A percentile compares a stretch with the other conserved stretches of the same genome.
phyloP scores from a whole-genome alignment of 1,140 invertebrate genomes.

The Drosophila lacertosa region DNA sequence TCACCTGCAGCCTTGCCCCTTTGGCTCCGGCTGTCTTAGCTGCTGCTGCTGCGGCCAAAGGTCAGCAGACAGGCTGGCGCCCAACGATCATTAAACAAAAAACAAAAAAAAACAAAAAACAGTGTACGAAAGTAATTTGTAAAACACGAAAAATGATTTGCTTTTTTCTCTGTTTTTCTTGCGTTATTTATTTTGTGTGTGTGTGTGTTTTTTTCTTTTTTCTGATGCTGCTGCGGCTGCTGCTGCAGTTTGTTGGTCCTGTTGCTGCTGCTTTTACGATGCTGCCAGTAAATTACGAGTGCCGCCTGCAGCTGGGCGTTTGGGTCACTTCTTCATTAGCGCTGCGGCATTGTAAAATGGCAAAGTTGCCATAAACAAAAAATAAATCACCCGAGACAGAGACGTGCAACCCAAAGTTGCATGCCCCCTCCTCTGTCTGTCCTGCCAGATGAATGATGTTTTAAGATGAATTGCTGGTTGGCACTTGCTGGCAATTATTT shows the following conservation, averaged over 20 bases:
- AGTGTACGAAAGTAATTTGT: conserved; percentile 74
- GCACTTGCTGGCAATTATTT: conserved; percentile 60
- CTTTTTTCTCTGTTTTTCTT: conserved; percentile 32
- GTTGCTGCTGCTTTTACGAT: conserved; percentile 70
- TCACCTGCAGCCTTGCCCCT: conserved; percentile 39
- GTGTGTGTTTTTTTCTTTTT: neutral
- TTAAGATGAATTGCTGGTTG: conserved; percentile 51
- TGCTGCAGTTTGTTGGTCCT: conserved; percentile 27
- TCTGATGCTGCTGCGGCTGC: neutral
- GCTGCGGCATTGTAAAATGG: conserved; percentile 42
- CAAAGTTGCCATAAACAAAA: conserved; percentile 58
- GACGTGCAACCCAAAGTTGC: neutral
- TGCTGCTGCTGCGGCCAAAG: conserved; percentile 50
- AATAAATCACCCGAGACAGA: conserved; percentile 59
- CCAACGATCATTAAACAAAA: conserved; percentile 65
- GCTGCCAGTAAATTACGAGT: conserved; percentile 59
- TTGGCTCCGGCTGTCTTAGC: too few relatives aligned
- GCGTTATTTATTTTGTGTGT: neutral
- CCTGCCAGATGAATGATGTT: conserved; percentile 53
- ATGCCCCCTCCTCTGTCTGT: neutral
- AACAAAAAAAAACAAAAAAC: conserved; percentile 7
- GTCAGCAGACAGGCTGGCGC: conserved; percentile 75
- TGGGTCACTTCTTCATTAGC: conserved; percentile 62
- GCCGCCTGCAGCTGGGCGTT: conserved; percentile 21
- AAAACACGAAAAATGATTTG: conserved; percentile 74